phyloP scores from a whole-genome alignment of 2,797 vertebrate species.

The Sebastes nivosus region DNA sequence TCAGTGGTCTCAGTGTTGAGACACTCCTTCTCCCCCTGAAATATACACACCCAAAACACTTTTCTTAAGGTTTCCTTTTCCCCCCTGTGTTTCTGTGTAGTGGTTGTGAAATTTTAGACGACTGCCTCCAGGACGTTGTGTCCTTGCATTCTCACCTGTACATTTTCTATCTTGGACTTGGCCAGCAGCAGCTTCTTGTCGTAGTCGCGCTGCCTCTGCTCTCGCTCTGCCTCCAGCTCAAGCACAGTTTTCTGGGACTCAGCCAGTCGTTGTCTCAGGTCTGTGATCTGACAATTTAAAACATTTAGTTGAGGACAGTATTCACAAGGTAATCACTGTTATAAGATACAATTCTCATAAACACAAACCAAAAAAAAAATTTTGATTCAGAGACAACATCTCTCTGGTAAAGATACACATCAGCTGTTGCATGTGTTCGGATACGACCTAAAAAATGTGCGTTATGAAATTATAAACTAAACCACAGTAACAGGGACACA shows the following conservation, averaged over 20 bases:
- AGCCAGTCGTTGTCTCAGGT: conserved; percentile 91
- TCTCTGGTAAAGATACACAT: conserved; percentile 26
- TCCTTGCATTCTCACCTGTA: conserved; percentile 85
- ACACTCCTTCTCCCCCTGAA: conserved; percentile 92
- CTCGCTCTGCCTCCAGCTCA: conserved; percentile 90
- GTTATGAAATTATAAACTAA: conserved; percentile 37
- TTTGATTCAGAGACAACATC: not conserved
- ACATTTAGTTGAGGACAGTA: not conserved
- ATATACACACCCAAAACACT: not conserved
- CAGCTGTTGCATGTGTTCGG: not conserved
- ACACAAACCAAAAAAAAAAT: not conserved
- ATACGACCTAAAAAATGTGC: not conserved
- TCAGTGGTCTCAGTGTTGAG: conserved; percentile 89
- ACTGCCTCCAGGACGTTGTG: not conserved
- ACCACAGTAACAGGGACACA: conserved; percentile 33
- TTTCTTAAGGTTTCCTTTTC: not conserved
- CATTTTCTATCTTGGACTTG: conserved; percentile 96
- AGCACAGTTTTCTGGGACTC: conserved; percentile 90
- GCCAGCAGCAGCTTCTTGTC: conserved; percentile 96
- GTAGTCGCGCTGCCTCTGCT: conserved; percentile 95
- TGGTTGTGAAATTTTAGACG: not conserved
- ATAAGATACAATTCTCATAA: not conserved
- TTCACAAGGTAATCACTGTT: not conserved
- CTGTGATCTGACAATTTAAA: conserved; percentile 86
- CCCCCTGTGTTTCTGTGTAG: not conserved